Conservation (phyloP, 2,113 vertebrate species). For the Columba janthina region DNA sequence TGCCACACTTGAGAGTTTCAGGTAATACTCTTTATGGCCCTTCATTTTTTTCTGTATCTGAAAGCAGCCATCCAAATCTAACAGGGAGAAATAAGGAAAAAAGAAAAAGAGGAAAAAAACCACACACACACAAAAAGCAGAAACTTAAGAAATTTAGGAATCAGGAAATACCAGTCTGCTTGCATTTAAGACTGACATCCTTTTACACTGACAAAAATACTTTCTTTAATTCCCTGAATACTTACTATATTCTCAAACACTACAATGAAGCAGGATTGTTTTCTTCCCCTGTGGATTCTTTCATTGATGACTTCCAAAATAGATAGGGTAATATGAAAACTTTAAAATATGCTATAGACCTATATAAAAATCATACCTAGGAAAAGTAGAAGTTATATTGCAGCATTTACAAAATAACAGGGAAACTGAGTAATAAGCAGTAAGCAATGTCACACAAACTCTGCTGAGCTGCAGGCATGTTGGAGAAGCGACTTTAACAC, state of each 20-base stretch:
- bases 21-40: not conserved
- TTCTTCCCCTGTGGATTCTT: not conserved
- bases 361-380: not conserved
- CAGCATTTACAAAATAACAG: not conserved
- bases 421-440: not conserved
- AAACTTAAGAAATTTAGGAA: not conserved
- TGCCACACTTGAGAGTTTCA: not conserved
- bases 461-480: not conserved
- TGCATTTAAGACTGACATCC: not conserved
- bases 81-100: rapidly evolving
- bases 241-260: not conserved
- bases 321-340: rapidly evolving
- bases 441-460: not conserved
- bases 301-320: not conserved
- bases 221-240: not conserved
- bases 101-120: rapidly evolving
- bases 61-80: not conserved
- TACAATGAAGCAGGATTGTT: not conserved
- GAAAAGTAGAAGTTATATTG: not conserved
- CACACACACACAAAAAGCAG: not conserved
- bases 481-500: not conserved
- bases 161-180: not conserved
- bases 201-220: not conserved
- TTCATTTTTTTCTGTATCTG: not conserved
- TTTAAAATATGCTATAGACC: not conserved